Evolutionary conservation across 1,140 invertebrate genomes (phyloP).

Genomic region (Penaeus chinensis): DNA sequence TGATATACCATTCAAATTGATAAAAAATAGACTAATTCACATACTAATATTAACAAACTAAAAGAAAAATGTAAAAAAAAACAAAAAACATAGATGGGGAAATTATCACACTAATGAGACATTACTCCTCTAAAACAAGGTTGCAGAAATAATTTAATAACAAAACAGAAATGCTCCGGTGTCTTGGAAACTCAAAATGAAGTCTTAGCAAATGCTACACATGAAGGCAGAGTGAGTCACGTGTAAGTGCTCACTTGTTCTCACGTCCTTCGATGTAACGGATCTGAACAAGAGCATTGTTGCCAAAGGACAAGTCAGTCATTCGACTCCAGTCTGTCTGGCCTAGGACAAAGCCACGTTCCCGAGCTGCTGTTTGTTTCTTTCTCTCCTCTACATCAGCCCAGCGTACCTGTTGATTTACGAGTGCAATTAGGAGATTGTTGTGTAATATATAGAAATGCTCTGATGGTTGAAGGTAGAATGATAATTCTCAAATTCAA

Average conservation of each 20-base stretch:
- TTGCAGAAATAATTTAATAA: too few species aligned
- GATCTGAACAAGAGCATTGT: slow-evolving; percentile 88
- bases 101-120: too few species aligned
- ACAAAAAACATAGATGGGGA: too few species aligned
- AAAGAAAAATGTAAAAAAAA: too few species aligned
- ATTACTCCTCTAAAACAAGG: too few species aligned
- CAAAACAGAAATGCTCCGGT: too few species aligned
- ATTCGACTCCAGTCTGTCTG: slow-evolving; percentile 94
- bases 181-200: not conserved
- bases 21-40: too few species aligned
- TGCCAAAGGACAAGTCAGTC: slow-evolving; percentile 90
- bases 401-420: slow-evolving; percentile 85
- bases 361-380: slow-evolving; percentile 88
- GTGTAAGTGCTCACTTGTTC: not conserved
- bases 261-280: slow-evolving; percentile 80
- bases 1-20: too few species aligned
- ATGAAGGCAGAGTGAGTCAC: not conserved
- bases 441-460: slow-evolving; percentile 27
- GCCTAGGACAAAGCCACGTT: slow-evolving; percentile 94
- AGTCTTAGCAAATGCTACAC: not conserved
- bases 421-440: slow-evolving; percentile 33
- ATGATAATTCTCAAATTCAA: not conserved
- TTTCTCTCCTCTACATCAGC: slow-evolving; percentile 95
- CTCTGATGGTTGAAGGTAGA: not conserved
- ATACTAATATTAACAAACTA: too few species aligned